phyloP scores from a whole-genome alignment of 2,888 invertebrate species.

The Apodemia duryi region DNA sequence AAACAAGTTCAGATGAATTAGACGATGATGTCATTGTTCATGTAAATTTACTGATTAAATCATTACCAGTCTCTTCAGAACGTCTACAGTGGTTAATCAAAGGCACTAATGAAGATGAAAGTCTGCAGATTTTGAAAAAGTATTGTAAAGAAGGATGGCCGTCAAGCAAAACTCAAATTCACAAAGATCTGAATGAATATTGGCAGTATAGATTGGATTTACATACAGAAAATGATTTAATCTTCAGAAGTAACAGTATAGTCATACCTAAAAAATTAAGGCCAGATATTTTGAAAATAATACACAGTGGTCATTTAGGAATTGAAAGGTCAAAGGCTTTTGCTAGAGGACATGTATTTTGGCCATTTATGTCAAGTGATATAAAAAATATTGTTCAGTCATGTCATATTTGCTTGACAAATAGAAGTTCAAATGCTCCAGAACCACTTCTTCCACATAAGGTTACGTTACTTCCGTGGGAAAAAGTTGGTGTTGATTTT shows the following conservation, averaged over 20 bases:
- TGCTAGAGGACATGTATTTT: conserved; percentile 31
- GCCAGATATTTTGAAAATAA: no score
- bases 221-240: no score
- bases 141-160: conserved; percentile 9
- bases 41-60: conserved; percentile 41
- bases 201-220: not conserved
- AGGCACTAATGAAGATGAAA: not conserved
- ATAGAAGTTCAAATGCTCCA: conserved; percentile 25
- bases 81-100: conserved; percentile 12
- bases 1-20: conserved; percentile 25
- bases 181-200: conserved; percentile 8
- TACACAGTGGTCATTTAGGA: conserved; percentile 21
- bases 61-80: conserved; percentile 35
- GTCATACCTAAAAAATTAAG: no score
- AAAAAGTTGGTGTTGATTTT: conserved; percentile 32
- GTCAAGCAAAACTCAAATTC: conserved; percentile 6
- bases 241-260: no score
- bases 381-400: conserved; percentile 25
- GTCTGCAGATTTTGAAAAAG: not conserved
- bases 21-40: conserved; percentile 30
- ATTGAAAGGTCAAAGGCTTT: conserved; percentile 33
- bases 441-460: conserved; percentile 25
- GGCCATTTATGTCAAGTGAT: conserved; percentile 31
- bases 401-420: conserved; percentile 23
- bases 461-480: conserved; percentile 26